Base-by-base conservation (phyloP, 2,113 vertebrate genomes). In the Notothenia coriiceps region DNA sequence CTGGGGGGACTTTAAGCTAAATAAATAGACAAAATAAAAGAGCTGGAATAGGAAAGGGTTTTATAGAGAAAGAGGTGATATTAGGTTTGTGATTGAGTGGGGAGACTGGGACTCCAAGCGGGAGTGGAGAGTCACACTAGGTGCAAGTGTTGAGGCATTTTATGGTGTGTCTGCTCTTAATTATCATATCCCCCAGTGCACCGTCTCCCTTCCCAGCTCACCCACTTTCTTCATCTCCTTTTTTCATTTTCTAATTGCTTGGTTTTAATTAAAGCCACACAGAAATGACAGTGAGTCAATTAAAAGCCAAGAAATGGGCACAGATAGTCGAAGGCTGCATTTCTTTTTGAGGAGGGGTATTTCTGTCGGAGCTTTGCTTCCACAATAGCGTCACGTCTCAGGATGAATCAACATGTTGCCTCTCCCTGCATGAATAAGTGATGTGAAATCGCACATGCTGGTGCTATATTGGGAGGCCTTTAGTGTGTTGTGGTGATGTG, bases 211-310 rank as follows among this genome's bases (percentile, higher is more conserved):
- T 85, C 65, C 78, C 69, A 35, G 80, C 83, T 92, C 84, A 59
- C 80, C 86, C 85, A 84, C 76, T 82, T 89, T 63, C 83, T 86
- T 80, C 84, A 81, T 89, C 86, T 91, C 79, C 77, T 92, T 91
- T 40, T 93, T 92, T 74, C 82, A 92, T 95, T 94, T 94, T 93
- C 84, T 91, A 94, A 94, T 92, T 90, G 90, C 92, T 87, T 86
- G 83, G 87, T 93, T 95, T 95, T 93, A 95, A 95, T 94, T 94
- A 95, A 93, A 94, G 81, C 88, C 83, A 80, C 83, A 86, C 86
- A 87, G 86, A 86, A 80, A 84, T 90, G 88, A 91, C 91, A 92
- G 81, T 47, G 25, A 88, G 87, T 90, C 88, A 92, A 91, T 92
- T 91, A 93, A 92, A 91, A 87, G 71, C 60, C 20, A 74, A 73